A percentile compares a stretch with the other conserved stretches of the same genome.
These are phyloP conservation scores for Cantharis nigra DNA, from an alignment of 2,888 invertebrate genomes.

Conservation along the genomic window DNA sequence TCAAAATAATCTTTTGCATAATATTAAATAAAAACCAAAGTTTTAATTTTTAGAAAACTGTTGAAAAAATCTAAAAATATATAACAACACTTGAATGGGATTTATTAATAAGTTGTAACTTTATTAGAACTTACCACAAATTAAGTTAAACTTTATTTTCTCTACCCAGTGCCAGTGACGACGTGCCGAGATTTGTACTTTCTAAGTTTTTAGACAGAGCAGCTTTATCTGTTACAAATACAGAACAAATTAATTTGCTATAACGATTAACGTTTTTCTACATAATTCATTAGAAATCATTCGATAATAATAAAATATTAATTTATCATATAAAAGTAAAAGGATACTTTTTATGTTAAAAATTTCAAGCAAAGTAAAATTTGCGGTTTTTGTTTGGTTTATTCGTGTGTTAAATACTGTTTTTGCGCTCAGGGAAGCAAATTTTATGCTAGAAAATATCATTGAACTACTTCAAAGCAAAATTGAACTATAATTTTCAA, in stretches of 20 bases:
- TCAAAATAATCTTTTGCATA: too few species aligned
- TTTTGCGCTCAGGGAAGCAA: constrained; percentile 1
- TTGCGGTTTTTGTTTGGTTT: background rate
- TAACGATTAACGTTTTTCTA: background rate
- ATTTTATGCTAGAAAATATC: constrained; percentile 2
- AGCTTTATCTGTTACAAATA: background rate
- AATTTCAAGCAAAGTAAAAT: background rate
- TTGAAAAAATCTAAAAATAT: background rate
- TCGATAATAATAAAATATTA: background rate
- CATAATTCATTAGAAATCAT: background rate
- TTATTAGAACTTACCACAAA: background rate
- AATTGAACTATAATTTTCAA: background rate
- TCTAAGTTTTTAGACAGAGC: background rate
- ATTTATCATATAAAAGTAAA: background rate
- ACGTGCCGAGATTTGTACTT: background rate
- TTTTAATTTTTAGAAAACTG: background rate
- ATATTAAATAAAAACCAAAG: background rate
- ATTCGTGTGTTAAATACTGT: constrained; percentile 10
- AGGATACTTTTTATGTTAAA: background rate
- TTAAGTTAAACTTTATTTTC: background rate
- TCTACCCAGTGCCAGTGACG: background rate
- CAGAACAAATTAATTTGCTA: background rate
- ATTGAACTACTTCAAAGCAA: constrained; percentile 8
- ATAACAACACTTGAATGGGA: background rate
- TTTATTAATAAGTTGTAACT: background rate